Conservation (phyloP, 2,888 invertebrate genomes). For the Cryptosula pallasiana region DNA sequence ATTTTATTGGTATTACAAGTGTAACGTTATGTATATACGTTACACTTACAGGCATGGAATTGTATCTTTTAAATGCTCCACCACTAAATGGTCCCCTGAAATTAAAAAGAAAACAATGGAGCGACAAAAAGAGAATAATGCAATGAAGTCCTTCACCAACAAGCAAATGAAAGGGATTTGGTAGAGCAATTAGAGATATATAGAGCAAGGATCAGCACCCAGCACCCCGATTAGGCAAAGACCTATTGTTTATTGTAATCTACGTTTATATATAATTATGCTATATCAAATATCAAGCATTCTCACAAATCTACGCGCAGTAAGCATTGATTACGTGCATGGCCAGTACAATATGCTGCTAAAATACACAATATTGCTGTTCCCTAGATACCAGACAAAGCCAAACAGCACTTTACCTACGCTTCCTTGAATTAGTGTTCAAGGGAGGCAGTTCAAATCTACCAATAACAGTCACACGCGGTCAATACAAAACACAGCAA, state of each 20-base stretch:
- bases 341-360: neutral
- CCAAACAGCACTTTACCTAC: constrained; percentile 21
- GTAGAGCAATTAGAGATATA: no score
- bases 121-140: no score
- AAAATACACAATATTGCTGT: neutral
- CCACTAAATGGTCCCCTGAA: constrained; percentile 26
- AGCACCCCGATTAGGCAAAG: neutral
- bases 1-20: no score
- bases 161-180: no score
- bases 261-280: constrained; percentile 14
- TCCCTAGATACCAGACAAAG: constrained; percentile 13
- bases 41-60: constrained; percentile 38
- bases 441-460: constrained; percentile 14
- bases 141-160: neutral
- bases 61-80: constrained; percentile 39
- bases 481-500: constrained; percentile 18
- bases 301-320: neutral
- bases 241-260: neutral
- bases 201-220: no score
- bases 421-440: constrained; percentile 3
- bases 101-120: no score
- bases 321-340: constrained; percentile 22
- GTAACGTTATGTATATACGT: no score
- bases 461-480: constrained; percentile 12
- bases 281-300: constrained; percentile 20